Evolutionary conservation across 2,888 invertebrate species (phyloP).

Genomic region (Dryobotodes eremita): DNA sequence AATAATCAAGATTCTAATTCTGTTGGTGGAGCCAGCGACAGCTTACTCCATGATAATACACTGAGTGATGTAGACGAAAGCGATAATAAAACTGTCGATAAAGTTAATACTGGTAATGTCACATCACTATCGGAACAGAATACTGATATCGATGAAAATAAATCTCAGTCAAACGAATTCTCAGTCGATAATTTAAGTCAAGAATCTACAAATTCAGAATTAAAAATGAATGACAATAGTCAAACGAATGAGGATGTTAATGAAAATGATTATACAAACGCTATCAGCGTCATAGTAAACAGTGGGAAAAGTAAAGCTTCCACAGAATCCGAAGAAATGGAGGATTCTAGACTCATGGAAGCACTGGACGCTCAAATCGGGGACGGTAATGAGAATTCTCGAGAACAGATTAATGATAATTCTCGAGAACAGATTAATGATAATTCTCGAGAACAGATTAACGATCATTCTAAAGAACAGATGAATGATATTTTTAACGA

Average conservation of each 20-base stretch:
- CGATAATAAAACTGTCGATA: conserved; percentile 17
- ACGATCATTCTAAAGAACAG: not conserved
- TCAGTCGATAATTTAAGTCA: conserved; percentile 28
- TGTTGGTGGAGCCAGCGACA: conserved; percentile 22
- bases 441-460: not conserved
- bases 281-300: conserved; percentile 30
- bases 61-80: not conserved
- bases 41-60: conserved; percentile 31
- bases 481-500: conserved; percentile 3
- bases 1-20: conserved; percentile 44
- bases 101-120: not conserved
- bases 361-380: conserved; percentile 53
- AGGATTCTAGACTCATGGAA: conserved; percentile 43
- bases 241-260: not conserved
- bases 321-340: conserved; percentile 28
- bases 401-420: conserved; percentile 8
- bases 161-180: conserved; percentile 7
- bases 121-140: conserved; percentile 20
- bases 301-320: not conserved
- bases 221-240: not conserved
- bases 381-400: not conserved
- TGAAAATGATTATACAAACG: conserved; percentile 26
- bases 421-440: not conserved
- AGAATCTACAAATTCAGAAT: conserved; percentile 21
- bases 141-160: conserved; percentile 11